Evolutionary conservation across 1,140 invertebrate genomes (phyloP).

Genomic region (Temnothorax longispinosus): DNA sequence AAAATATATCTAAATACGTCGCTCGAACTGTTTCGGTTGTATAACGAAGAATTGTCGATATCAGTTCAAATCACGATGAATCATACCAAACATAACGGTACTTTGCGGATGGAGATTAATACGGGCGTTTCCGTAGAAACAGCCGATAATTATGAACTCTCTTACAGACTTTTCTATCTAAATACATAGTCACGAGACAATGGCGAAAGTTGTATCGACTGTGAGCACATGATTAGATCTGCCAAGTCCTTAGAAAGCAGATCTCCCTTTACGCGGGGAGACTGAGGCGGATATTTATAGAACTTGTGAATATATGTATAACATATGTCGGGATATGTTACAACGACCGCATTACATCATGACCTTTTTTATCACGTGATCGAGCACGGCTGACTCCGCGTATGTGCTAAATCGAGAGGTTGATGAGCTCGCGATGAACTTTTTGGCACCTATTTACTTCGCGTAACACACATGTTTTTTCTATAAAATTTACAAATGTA

Average conservation of each 20-base stretch:
- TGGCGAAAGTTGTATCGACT: conserved; percentile 18
- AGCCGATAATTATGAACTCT: conserved; percentile 13
- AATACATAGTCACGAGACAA: conserved; percentile 35
- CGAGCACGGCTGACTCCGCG: background rate
- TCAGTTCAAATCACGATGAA: background rate
- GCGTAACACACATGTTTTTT: background rate
- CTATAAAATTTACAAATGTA: background rate
- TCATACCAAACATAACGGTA: conserved; percentile 20
- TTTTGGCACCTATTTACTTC: background rate
- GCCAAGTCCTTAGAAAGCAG: background rate
- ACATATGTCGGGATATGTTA: background rate
- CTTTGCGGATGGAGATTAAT: conserved; percentile 25
- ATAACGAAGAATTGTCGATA: background rate
- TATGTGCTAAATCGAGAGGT: background rate
- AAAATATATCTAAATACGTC: background rate
- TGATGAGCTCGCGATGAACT: conserved; percentile 3
- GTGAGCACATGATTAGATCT: conserved; percentile 14
- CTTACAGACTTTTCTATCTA: background rate
- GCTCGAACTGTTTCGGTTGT: background rate
- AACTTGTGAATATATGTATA: conserved; percentile 49
- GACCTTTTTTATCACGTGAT: conserved; percentile 8
- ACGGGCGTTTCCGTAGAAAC: conserved; percentile 7
- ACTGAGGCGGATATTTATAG: background rate
- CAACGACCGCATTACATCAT: conserved; percentile 30
- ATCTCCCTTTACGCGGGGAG: background rate